phyloP scores from a whole-genome alignment of 2,888 invertebrate genomes.

The Herminia tarsipennalis region DNA sequence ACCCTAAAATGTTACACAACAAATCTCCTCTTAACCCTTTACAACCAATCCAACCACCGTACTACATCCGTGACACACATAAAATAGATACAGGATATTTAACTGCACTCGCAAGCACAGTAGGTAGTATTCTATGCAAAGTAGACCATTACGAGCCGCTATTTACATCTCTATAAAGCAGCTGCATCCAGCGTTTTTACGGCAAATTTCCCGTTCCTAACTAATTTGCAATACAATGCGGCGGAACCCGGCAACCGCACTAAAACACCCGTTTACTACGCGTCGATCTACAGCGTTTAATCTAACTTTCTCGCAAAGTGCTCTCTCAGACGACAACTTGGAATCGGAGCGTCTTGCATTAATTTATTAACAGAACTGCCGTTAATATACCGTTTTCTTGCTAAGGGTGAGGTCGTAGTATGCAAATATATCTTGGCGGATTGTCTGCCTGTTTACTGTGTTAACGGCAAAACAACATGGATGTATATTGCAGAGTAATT shows the following conservation, averaged over 20 bases:
- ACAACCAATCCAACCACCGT: too few species aligned
- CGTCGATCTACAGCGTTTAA: constrained; percentile 75
- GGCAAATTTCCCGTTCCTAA: constrained; percentile 43
- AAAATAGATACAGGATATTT: constrained; percentile 8
- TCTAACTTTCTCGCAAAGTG: constrained; percentile 74
- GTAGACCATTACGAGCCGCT: constrained; percentile 10
- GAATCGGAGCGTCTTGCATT: constrained; percentile 52
- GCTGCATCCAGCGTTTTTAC: constrained; percentile 30
- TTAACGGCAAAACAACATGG: background rate
- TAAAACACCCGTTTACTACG: constrained; percentile 61
- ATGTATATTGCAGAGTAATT: too few species aligned
- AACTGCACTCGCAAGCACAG: background rate
- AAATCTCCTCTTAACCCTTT: too few species aligned
- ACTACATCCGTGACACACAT: too few species aligned
- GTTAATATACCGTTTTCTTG: constrained; percentile 12
- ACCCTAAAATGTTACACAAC: too few species aligned
- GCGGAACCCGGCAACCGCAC: constrained; percentile 49
- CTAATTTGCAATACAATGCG: constrained; percentile 75
- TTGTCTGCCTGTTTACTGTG: background rate
- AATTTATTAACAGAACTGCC: constrained; percentile 51
- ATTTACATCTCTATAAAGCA: constrained; percentile 16
- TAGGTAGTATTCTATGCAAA: constrained; percentile 10
- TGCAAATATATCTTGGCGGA: background rate
- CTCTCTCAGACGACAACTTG: constrained; percentile 62
- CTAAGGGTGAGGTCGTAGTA: background rate